Conservation (phyloP, 2,797 vertebrate genomes). For the Nothura maculosa region DNA sequence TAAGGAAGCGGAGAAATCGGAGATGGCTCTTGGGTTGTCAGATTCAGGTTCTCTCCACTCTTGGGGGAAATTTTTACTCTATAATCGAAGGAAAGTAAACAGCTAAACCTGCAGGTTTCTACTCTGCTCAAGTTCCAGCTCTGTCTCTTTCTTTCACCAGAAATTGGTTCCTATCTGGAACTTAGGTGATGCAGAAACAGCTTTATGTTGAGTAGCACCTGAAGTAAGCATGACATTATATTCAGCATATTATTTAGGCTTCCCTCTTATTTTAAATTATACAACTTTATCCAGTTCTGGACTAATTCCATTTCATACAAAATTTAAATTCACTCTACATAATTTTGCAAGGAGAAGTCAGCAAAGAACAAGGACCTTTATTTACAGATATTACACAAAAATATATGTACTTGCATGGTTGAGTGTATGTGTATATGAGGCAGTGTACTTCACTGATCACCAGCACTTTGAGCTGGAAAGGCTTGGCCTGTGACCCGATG, state of each 20-base stretch:
- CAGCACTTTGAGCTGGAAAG: background rate
- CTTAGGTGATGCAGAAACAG: background rate
- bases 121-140: background rate
- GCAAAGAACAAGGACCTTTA: accelerated
- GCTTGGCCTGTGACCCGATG: background rate
- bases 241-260: background rate
- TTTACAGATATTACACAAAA: background rate
- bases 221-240: background rate
- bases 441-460: background rate
- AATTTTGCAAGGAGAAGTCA: background rate
- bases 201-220: background rate
- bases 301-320: background rate
- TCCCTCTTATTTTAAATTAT: background rate
- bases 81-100: background rate
- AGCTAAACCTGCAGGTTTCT: background rate
- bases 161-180: accelerated
- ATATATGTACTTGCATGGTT: background rate
- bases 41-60: background rate
- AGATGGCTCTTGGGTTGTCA: background rate
- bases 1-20: background rate
- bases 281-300: background rate
- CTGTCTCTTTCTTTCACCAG: background rate
- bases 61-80: background rate
- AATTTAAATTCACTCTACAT: background rate
- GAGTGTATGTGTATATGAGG: accelerated